Evolutionary conservation across 2,797 vertebrate genomes (phyloP).

Genomic region (Rhinophrynus dorsalis): DNA sequence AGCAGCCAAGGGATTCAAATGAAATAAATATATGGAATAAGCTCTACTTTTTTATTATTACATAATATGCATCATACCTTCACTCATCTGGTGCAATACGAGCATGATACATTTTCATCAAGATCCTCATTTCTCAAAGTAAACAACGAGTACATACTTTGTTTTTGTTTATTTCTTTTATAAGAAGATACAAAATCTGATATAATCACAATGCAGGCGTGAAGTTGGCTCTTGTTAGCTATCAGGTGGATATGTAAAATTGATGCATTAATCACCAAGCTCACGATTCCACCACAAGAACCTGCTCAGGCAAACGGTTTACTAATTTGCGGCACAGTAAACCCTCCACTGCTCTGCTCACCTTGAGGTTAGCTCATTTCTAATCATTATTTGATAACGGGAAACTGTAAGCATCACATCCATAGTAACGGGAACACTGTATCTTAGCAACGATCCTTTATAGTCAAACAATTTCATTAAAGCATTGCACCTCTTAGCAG

Average conservation of each 20-base stretch:
- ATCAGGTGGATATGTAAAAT: constrained; percentile 54
- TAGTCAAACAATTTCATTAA: constrained; percentile 99
- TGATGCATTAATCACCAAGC: constrained; percentile 52
- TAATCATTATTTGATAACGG: constrained; percentile 99
- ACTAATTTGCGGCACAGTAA: constrained; percentile 82
- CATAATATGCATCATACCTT: no score
- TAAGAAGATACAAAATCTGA: not conserved
- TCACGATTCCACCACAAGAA: constrained; percentile 66
- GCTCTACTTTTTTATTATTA: no score
- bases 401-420: constrained; percentile 87
- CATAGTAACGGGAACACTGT: constrained; percentile 85
- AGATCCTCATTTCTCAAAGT: no score
- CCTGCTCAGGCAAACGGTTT: constrained; percentile 81
- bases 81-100: no score
- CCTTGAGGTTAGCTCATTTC: constrained; percentile 94
- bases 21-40: no score
- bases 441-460: constrained; percentile 96
- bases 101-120: no score
- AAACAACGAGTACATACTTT: no score
- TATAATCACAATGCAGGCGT: not conserved
- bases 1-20: no score
- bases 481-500: constrained; percentile 98
- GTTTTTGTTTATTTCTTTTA: no score
- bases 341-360: constrained; percentile 84
- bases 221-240: constrained; percentile 8